Evolutionary conservation across 37 sponge, comb jelly and placozoan genomes (phyloP).

Genomic region (Ephydatia muelleri): DNA sequence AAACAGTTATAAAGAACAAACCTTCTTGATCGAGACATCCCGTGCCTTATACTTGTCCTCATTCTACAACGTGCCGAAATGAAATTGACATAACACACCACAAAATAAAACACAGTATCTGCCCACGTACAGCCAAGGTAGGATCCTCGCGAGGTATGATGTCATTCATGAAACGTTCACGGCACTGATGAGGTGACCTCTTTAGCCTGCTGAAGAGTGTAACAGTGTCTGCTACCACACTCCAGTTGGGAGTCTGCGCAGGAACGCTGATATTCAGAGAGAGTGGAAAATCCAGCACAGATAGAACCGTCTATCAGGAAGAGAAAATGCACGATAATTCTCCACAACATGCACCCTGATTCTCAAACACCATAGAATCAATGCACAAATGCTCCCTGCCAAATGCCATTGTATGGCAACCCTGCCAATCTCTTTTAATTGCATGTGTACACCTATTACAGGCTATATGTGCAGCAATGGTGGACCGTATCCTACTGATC

Average conservation of each 20-base stretch:
- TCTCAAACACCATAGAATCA: too few relatives aligned
- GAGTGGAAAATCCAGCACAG: conserved; percentile 74
- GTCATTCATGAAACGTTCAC: conserved; percentile 71
- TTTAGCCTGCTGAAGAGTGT: conserved; percentile 53
- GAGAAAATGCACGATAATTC: not conserved
- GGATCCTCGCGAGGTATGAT: conserved; percentile 79
- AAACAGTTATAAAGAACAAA: not conserved
- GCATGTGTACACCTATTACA: too few relatives aligned
- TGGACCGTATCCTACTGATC: too few relatives aligned
- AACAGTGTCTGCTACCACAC: conserved; percentile 78
- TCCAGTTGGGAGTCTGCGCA: conserved; percentile 91
- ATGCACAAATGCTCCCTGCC: too few relatives aligned
- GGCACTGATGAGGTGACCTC: conserved; percentile 82
- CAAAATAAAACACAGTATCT: not conserved
- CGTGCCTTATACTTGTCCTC: conserved; percentile 54
- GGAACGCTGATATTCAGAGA: conserved; percentile 69
- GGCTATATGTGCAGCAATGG: too few relatives aligned
- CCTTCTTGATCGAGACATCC: conserved; percentile 56
- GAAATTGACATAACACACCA: not conserved
- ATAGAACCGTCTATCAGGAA: conserved; percentile 51
- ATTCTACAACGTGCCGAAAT: not conserved
- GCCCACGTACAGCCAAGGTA: conserved; percentile 18
- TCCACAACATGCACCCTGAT: too few relatives aligned
- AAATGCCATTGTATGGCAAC: too few relatives aligned
- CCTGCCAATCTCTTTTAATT: too few relatives aligned